Base-by-base conservation (phyloP, 1,140 invertebrate genomes). In the Euschistus heros region DNA sequence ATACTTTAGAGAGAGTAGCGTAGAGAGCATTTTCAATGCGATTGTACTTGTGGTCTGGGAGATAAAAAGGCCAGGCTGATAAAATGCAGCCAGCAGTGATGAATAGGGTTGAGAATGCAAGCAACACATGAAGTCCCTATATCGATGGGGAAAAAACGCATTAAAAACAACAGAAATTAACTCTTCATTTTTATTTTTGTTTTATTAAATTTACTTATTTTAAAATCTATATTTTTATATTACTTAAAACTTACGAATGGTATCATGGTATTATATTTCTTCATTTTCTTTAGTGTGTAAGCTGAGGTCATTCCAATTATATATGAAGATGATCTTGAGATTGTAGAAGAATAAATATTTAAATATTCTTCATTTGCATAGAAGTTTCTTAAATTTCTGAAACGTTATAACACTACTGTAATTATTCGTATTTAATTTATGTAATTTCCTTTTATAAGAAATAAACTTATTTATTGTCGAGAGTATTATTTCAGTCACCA, bases 191-290 rank as follows among this genome's bases (percentile, higher is more conserved):
- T 47, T 17, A 10, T 10, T 44, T 10, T 44, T 7, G 42, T 10
- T 44, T 10, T 10, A 44, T 44, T 10, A 10, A 44, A 10, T 10
- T 10, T 10, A 44, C 42, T 44, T 10, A 44, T 10, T 44, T 10
- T 10, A 10, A 44, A 44, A 47, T 47, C 15, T 47, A 47, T 47
- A 5, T 47, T 15, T 47, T 18, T 4, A 17, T 47, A 47, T 2
- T 47, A 17, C 15, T 20, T 47, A 50, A 50, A 18, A 50, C 47
- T 50, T 50, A 50, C 47, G n/a, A 50, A 50, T 50, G 47, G 47
- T 20, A 50, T 6, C 7, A 20, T 6, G 10, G 20, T 50, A 6
- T n/a, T 2, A 20, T 50, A 8, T 50, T 50, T 18, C 20, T 50
- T 50, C 20, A 50, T 20, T 20, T 50, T 18, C 10, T 2, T 18